Evolutionary conservation across 1,140 invertebrate species (phyloP).

Genomic region (Ips typographus): DNA sequence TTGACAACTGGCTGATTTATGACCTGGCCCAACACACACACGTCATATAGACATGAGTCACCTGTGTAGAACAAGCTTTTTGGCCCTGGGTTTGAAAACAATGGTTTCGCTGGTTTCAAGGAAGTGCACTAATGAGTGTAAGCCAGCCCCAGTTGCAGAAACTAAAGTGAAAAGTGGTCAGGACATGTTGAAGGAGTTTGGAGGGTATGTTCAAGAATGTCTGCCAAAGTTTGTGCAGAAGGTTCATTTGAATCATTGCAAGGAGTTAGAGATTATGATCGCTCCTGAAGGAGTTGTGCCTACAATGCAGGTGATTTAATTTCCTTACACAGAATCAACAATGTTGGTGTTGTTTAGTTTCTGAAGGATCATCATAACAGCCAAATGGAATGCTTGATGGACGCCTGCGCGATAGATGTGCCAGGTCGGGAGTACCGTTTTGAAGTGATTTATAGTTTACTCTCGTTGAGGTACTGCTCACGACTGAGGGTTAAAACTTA

Average conservation of each 20-base stretch:
- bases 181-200: constrained; percentile 24
- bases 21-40: too few relatives aligned
- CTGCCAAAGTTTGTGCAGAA: constrained; percentile 36
- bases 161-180: too few relatives aligned
- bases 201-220: constrained; percentile 30
- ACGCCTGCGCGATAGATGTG: constrained; percentile 34
- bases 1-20: too few relatives aligned
- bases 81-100: too few relatives aligned
- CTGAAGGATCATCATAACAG: constrained; percentile 38
- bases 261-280: constrained; percentile 38
- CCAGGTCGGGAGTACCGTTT: constrained; percentile 28
- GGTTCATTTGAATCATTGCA: constrained; percentile 25
- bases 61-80: too few relatives aligned
- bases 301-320: constrained; percentile 10
- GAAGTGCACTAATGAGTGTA: too few relatives aligned
- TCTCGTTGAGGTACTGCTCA: constrained; percentile 36
- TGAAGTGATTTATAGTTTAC: constrained; percentile 38
- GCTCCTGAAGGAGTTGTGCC: constrained; percentile 32
- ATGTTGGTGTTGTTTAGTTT: constrained; percentile 18
- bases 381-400: constrained; percentile 35
- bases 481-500: constrained; percentile 52
- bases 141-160: too few relatives aligned
- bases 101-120: too few relatives aligned
- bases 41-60: too few relatives aligned
- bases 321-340: neutral